Evolutionary conservation across 2,113 vertebrate genomes (phyloP).

Genomic region (Rhea americana): DNA sequence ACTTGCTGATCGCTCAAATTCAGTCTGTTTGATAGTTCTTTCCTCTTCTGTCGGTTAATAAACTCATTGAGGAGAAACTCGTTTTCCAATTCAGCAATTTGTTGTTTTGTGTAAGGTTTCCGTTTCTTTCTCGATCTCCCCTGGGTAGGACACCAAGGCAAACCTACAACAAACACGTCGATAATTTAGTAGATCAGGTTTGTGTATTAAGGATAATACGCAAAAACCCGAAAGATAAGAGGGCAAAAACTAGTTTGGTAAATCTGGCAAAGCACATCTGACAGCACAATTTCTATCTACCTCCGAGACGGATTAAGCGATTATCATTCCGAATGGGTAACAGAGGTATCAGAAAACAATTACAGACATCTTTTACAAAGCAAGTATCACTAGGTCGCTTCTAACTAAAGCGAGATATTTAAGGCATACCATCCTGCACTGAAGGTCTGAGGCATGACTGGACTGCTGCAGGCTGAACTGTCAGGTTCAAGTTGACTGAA

Average conservation of each 20-base stretch:
- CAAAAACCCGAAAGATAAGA: not conserved
- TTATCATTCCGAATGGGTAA: not conserved
- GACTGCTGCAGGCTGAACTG: slow-evolving; percentile 79
- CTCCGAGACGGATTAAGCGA: not conserved
- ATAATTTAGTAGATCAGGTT: slow-evolving; percentile 29
- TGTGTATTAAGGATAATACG: not conserved
- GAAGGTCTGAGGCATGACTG: slow-evolving; percentile 85
- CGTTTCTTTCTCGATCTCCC: slow-evolving; percentile 90
- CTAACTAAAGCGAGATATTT: slow-evolving; percentile 51
- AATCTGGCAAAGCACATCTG: not conserved
- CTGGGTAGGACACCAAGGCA: slow-evolving; percentile 88
- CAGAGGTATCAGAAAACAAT: not conserved
- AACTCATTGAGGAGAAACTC: slow-evolving; percentile 94
- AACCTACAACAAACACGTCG: slow-evolving; percentile 79
- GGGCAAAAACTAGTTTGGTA: not conserved
- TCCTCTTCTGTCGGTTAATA: slow-evolving; percentile 93
- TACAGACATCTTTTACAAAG: slow-evolving; percentile 23
- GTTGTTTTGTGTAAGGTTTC: slow-evolving; percentile 92
- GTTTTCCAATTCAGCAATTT: slow-evolving; percentile 92
- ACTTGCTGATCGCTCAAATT: slow-evolving; percentile 96
- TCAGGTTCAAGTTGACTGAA: slow-evolving; percentile 84
- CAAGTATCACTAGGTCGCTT: not conserved
- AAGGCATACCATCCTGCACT: slow-evolving; percentile 86
- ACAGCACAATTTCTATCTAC: slow-evolving; percentile 1
- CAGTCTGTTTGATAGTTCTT: slow-evolving; percentile 90